Evolutionary conservation across 2,113 vertebrate species (phyloP).

Genomic region (Delphinapterus leucas): DNA sequence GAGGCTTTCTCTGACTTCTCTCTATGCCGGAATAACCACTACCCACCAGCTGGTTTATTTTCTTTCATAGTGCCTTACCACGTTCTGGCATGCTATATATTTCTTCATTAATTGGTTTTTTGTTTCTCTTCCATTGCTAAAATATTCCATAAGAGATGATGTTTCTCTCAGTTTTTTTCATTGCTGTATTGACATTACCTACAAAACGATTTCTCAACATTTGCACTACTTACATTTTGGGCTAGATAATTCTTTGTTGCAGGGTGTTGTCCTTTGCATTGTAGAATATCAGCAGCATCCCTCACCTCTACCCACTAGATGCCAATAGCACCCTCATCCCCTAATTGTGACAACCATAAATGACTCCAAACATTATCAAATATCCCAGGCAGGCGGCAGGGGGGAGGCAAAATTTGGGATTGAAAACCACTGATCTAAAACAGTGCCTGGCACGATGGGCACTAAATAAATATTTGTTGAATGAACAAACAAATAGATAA

Average conservation of each 20-base stretch:
- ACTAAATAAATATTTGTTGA: background rate
- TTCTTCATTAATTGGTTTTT: background rate
- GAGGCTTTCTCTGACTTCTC: background rate
- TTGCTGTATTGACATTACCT: background rate
- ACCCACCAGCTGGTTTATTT: background rate
- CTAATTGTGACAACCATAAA: background rate
- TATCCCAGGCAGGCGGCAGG: accelerated
- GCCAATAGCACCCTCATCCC: no score
- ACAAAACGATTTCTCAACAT: background rate
- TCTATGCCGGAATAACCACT: background rate
- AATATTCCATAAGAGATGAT: background rate
- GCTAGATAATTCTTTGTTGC: background rate
- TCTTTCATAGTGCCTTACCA: background rate
- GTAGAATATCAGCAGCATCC: background rate
- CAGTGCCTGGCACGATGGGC: background rate
- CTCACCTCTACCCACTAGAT: background rate
- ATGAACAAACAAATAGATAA: background rate
- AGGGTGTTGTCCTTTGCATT: background rate
- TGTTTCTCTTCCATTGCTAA: background rate
- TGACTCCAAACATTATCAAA: background rate
- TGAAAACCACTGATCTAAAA: background rate
- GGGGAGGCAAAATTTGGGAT: background rate
- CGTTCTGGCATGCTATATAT: background rate
- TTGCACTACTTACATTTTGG: background rate
- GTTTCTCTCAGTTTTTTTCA: background rate